Evolutionary conservation across 2,888 invertebrate species (phyloP).

Genomic region (Dicranocentrus wangi): DNA sequence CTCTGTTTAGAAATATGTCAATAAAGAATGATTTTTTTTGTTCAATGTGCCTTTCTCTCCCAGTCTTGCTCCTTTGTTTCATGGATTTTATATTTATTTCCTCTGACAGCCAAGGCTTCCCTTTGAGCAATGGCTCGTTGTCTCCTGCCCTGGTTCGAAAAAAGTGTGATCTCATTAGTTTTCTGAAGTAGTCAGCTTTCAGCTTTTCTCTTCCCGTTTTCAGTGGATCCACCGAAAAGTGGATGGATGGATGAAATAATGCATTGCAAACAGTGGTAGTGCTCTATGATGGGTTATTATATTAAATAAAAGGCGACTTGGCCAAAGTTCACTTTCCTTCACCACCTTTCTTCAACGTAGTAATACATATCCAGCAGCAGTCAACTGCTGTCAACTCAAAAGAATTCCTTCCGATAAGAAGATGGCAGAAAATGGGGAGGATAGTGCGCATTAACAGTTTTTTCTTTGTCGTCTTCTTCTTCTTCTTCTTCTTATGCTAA

Average conservation of each 20-base stretch:
- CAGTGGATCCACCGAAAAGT: neutral
- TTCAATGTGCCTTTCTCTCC: too few species aligned
- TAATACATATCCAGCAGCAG: too few species aligned
- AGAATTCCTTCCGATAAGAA: neutral
- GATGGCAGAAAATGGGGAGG: neutral
- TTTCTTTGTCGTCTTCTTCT: too few species aligned
- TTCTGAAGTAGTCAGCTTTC: too few species aligned
- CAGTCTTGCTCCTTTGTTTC: slow-evolving; percentile 23
- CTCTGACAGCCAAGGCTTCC: neutral
- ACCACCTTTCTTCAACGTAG: too few species aligned
- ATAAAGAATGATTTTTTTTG: slow-evolving; percentile 42
- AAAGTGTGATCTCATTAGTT: neutral
- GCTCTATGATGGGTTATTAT: neutral
- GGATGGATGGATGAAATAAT: neutral
- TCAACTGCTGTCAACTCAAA: too few species aligned
- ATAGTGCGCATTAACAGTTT: too few species aligned
- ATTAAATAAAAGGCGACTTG: neutral
- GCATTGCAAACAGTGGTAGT: slow-evolving; percentile 13
- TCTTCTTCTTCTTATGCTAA: neutral
- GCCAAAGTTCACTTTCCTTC: neutral
- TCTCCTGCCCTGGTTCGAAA: neutral
- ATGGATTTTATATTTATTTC: slow-evolving; percentile 21
- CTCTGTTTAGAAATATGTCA: slow-evolving; percentile 53
- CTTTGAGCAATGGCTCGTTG: neutral
- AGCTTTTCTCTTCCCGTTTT: neutral